Conservation (phyloP, 2,113 vertebrate genomes). For the Dromaius novaehollandiae region DNA sequence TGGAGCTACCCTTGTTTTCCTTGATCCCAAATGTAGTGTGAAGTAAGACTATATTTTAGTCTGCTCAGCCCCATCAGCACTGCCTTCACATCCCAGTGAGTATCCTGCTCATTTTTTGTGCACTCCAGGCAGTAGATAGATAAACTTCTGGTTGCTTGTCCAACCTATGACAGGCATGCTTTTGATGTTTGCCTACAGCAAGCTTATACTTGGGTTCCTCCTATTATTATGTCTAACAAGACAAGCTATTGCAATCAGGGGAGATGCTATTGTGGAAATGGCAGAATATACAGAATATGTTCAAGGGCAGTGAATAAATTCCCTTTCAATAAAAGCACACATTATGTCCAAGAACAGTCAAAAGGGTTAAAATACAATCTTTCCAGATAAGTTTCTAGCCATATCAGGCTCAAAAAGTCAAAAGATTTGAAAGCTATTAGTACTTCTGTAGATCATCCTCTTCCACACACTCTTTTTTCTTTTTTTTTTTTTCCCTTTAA, state of each 20-base stretch:
- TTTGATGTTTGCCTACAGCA: constrained; percentile 53
- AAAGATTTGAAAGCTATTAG: constrained; percentile 82
- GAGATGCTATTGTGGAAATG: constrained; percentile 9
- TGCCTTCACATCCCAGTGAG: constrained; percentile 27
- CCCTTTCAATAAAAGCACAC: constrained; percentile 46
- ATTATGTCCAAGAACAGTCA: constrained; percentile 49
- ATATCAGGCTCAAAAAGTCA: constrained; percentile 75
- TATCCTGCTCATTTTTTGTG: not conserved
- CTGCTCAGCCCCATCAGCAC: not conserved
- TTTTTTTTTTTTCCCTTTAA: constrained; percentile 59
- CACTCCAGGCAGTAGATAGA: not conserved
- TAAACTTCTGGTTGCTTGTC: constrained; percentile 49
- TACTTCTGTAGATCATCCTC: constrained; percentile 76
- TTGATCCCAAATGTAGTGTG: not conserved
- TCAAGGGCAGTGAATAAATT: constrained; percentile 50
- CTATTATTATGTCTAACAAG: constrained; percentile 61
- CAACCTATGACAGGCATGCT: not conserved
- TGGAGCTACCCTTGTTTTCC: not conserved
- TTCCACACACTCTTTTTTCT: constrained; percentile 71
- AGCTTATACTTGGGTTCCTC: constrained; percentile 37
- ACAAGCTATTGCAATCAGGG: constrained; percentile 23
- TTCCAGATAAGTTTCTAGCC: constrained; percentile 69
- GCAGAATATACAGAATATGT: not conserved
- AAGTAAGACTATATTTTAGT: not conserved
- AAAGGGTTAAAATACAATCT: constrained; percentile 77